These are phyloP conservation scores for Alentia gelatinosa DNA, from an alignment of 2,888 invertebrate species.

Conservation along the genomic window DNA sequence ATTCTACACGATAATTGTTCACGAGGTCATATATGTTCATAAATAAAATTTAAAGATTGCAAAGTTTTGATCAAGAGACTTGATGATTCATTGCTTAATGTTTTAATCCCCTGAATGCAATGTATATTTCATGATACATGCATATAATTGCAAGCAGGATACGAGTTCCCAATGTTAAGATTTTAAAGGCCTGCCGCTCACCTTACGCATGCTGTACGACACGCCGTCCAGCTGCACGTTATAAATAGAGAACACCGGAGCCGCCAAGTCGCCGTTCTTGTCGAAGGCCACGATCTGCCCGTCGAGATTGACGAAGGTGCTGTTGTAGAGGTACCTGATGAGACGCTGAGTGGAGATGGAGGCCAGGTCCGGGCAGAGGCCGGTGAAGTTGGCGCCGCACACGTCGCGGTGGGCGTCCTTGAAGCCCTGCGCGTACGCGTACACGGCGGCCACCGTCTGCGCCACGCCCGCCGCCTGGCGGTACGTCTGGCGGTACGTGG, in stretches of 20 bases:
- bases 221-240: slow-evolving; percentile 54
- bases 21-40: too few relatives aligned
- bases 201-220: slow-evolving; percentile 26
- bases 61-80: too few relatives aligned
- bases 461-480: slow-evolving; percentile 26
- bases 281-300: slow-evolving; percentile 48
- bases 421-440: slow-evolving; percentile 49
- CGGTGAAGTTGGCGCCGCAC: slow-evolving; percentile 28
- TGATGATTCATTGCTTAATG: too few relatives aligned
- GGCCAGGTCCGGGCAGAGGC: background rate
- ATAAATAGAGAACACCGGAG: slow-evolving; percentile 7
- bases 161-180: background rate
- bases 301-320: slow-evolving; percentile 49
- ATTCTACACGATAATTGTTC: too few relatives aligned
- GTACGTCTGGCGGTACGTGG: background rate
- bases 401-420: slow-evolving; percentile 34
- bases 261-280: slow-evolving; percentile 34
- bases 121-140: too few relatives aligned
- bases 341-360: slow-evolving; percentile 19
- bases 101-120: too few relatives aligned
- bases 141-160: too few relatives aligned
- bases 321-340: slow-evolving; percentile 20
- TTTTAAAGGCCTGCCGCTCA: background rate
- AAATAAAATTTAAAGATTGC: too few relatives aligned
- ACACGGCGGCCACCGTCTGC: slow-evolving; percentile 47